phyloP scores from a whole-genome alignment of 2,113 vertebrate species.

The Embiotoca jacksoni region DNA sequence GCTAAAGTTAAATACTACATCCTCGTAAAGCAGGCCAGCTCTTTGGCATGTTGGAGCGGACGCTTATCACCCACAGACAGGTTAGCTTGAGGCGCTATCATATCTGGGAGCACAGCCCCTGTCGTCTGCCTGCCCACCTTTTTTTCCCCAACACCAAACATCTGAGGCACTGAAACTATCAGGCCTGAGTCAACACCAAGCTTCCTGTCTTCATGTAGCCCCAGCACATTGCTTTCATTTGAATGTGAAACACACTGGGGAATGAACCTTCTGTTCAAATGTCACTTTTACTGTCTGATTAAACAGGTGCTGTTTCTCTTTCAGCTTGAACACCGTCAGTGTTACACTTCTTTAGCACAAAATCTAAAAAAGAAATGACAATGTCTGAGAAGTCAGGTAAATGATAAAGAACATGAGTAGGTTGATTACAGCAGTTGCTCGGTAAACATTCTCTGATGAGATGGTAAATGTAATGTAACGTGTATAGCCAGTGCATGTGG shows the following conservation, averaged over 20 bases:
- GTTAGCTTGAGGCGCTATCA: conserved; percentile 55
- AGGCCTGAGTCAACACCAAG: conserved; percentile 28
- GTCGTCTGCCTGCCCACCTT: conserved; percentile 23
- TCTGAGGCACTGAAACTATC: conserved; percentile 36
- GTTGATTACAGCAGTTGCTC: conserved; percentile 10
- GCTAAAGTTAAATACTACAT: conserved; percentile 35
- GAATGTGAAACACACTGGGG: conserved; percentile 8
- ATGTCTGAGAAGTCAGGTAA: conserved; percentile 10
- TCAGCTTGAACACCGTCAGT: not conserved
- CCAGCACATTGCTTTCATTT: conserved; percentile 22
- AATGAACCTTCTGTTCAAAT: conserved; percentile 14
- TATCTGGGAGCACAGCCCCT: conserved; percentile 52
- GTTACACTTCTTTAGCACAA: not conserved
- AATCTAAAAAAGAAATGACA: conserved; percentile 1
- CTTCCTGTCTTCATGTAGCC: conserved; percentile 18
- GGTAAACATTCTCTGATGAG: not conserved
- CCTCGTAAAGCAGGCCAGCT: conserved; percentile 9
- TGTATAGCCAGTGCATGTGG: too few relatives aligned
- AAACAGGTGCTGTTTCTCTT: conserved; percentile 7
- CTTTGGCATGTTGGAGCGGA: conserved; percentile 24
- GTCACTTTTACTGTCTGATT: conserved; percentile 1
- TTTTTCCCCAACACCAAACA: conserved; percentile 1
- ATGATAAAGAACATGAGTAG: conserved; percentile 8
- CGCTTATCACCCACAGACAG: conserved; percentile 67
- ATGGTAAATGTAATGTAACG: not conserved